Evolutionary conservation across 2,888 invertebrate genomes (phyloP), one percentile per base, ranked within the genome.

Genomic region (Gymnosoma rotundatum): DNA sequence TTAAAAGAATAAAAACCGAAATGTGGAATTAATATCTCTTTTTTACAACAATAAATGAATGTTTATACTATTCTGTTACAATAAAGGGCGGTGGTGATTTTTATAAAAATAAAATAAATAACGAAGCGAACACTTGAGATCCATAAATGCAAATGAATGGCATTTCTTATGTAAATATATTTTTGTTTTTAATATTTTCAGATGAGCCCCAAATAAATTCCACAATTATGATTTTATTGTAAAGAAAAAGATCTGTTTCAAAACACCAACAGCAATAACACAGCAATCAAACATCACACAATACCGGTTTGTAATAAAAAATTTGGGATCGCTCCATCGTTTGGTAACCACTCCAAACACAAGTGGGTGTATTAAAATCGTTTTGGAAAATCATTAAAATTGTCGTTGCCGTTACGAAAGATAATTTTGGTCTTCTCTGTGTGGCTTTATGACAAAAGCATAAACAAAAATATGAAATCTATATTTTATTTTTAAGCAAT

Each of bases 71-170:
- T 50, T 70, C 70, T 70, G 50, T 66, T 42, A n/a, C 32, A 52
- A 64, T 52, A 72, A 45, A 45, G 70, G 81, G 81, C 81, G 81
- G 76, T 76, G 81, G 70, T 75, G 81, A 75, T 45, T 38, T 70
- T 75, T 56, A 20, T 56, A 0, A 56, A 63, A 75, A 32, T 63
- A 16, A 21, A 42, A 18, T 9, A 66, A 50, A 58, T 38, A 48
- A 75, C 18, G 69, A 61, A 54, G 63, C 58, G 42, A 78, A 52
- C 12, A 64, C 69, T 75, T 75, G 42, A 70, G 42, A 70, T 18
- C n/a, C 58, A 76, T 70, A 76, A 82, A 70, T 82, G 64, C 75
- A 58, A 50, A n/a, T 45, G 20, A 56, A 72, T 54, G 54, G 10
- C 54, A 48, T 75, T 78, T 78, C 3, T 54, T 75, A 69, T 63